Conservation (phyloP, 2,113 vertebrate genomes). For the Hemiprocne comata region DNA sequence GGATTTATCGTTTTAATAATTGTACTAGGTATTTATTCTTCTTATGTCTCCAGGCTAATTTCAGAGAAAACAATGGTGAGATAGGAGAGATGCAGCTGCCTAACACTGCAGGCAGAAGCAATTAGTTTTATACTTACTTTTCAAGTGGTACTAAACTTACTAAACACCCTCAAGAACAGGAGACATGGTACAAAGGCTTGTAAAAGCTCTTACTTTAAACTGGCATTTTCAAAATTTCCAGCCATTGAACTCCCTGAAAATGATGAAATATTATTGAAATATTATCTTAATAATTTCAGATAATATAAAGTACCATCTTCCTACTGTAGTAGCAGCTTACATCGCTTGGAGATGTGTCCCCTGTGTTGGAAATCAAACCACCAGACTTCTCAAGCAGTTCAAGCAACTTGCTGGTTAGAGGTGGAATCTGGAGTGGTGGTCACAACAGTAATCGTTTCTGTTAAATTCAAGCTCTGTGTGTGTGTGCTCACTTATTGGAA, state of each 20-base stretch:
- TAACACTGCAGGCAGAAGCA: background rate
- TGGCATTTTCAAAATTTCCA: background rate
- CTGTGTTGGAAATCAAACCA: background rate
- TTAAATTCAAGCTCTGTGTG: background rate
- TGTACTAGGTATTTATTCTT: background rate
- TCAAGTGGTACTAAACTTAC: background rate
- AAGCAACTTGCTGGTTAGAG: background rate
- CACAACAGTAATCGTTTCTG: background rate
- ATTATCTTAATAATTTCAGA: background rate
- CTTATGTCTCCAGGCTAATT: background rate
- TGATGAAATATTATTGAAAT: background rate
- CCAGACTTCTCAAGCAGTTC: background rate
- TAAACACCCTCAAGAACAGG: background rate
- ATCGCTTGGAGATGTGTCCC: background rate
- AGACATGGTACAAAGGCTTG: background rate
- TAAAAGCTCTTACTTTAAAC: background rate
- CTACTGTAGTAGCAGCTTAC: background rate
- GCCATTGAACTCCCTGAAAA: background rate
- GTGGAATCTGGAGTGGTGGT: background rate
- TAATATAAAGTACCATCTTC: background rate
- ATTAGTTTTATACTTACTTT: background rate
- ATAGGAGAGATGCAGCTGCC: background rate
- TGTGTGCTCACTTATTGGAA: background rate
- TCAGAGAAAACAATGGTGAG: background rate
- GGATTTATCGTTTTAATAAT: conserved; percentile 7